These are phyloP conservation scores for Leptopilina myrica DNA, from an alignment of 2,888 invertebrate genomes.

Conservation along the genomic window DNA sequence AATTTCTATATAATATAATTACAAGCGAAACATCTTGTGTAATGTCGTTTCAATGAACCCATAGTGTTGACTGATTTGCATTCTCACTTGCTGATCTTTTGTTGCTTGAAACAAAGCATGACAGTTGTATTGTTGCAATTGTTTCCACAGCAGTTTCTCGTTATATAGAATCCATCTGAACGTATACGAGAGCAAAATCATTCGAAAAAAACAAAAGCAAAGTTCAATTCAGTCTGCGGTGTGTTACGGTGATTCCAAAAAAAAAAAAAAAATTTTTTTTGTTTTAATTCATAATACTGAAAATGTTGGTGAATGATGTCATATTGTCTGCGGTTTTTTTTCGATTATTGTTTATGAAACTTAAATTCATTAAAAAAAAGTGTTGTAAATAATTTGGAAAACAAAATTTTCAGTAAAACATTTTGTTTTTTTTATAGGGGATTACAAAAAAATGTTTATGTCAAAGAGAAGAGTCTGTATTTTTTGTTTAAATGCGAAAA, in stretches of 20 bases:
- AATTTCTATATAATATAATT: not conserved
- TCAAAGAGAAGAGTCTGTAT: not conserved
- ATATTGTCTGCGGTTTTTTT: not conserved
- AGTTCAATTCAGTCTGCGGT: conserved; percentile 10
- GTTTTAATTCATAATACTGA: not conserved
- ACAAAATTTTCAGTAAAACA: too few relatives aligned
- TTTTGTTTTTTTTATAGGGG: not conserved
- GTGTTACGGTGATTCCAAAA: not conserved
- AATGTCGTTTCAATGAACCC: not conserved
- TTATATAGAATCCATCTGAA: conserved; percentile 25
- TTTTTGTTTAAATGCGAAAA: not conserved
- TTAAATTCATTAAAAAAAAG: too few relatives aligned
- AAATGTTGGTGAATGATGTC: not conserved
- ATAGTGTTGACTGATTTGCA: conserved; percentile 37
- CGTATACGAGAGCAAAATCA: not conserved
- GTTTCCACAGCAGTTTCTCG: conserved; percentile 33
- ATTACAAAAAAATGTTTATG: not conserved
- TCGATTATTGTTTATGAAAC: too few relatives aligned
- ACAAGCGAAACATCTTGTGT: not conserved
- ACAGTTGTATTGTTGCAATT: conserved; percentile 33
- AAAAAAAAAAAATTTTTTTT: not conserved
- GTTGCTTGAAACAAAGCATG: conserved; percentile 20
- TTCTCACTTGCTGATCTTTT: conserved; percentile 39
- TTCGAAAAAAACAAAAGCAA: conserved; percentile 15
- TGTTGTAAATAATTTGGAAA: not conserved